These are phyloP conservation scores for Petrocephalus sullivani DNA, from an alignment of 2,797 vertebrate species.

Conservation along the genomic window DNA sequence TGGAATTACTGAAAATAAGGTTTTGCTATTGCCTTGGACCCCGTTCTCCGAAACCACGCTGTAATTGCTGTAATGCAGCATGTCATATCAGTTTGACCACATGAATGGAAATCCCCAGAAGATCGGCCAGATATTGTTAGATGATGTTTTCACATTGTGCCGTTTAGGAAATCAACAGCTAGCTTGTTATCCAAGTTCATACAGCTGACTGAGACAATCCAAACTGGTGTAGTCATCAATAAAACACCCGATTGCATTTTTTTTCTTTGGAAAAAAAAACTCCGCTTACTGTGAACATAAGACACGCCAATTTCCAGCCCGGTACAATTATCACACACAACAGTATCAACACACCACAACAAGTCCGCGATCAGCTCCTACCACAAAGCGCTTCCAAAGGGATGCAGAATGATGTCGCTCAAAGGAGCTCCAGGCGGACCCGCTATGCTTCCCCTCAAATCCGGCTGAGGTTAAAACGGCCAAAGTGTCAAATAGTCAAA, in stretches of 20 bases:
- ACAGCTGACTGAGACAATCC: background rate
- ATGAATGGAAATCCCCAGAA: background rate
- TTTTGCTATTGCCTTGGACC: background rate
- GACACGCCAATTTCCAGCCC: background rate
- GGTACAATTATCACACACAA: background rate
- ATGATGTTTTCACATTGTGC: background rate
- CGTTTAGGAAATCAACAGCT: background rate
- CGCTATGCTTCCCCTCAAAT: background rate
- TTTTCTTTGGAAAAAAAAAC: background rate
- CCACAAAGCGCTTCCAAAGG: background rate
- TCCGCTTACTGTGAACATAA: background rate
- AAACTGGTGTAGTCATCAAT: background rate
- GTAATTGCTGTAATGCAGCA: background rate
- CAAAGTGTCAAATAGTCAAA: background rate
- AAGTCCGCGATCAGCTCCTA: background rate
- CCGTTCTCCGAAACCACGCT: background rate
- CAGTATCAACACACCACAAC: background rate
- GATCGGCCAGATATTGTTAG: background rate
- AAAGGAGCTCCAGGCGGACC: background rate
- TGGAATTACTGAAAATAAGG: background rate
- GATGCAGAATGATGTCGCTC: background rate
- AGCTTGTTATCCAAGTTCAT: background rate
- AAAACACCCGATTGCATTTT: background rate
- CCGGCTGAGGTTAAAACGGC: background rate
- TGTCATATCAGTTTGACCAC: background rate